Percentiles rank a stretch among this genome's conserved stretches.
phyloP scores from a whole-genome alignment of 2,888 invertebrate genomes.

The Andrena praecox region DNA sequence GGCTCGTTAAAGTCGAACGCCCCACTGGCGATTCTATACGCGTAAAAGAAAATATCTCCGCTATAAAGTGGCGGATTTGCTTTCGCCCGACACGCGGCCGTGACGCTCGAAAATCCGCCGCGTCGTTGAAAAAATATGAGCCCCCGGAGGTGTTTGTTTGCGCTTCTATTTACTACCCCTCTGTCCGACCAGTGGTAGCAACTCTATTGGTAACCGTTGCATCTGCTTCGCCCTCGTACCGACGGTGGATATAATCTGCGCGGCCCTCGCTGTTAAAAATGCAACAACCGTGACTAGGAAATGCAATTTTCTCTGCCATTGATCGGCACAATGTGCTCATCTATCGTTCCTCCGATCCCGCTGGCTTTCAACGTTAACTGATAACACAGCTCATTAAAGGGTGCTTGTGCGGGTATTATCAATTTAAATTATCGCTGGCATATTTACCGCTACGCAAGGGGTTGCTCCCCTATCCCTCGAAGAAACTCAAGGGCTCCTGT shows the following conservation, averaged over 20 bases:
- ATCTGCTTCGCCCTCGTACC: slow-evolving; percentile 24
- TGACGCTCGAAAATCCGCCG: slow-evolving; percentile 10
- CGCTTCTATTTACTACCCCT: slow-evolving; percentile 24
- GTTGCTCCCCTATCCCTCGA: background rate
- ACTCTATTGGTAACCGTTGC: slow-evolving; percentile 23
- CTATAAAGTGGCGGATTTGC: slow-evolving; percentile 22
- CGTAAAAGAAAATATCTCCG: background rate
- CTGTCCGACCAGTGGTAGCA: background rate
- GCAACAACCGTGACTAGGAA: background rate
- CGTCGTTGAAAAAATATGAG: slow-evolving; percentile 26
- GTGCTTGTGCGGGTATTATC: background rate
- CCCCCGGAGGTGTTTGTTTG: slow-evolving; percentile 22
- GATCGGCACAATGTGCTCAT: slow-evolving; percentile 14
- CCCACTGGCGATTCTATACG: background rate
- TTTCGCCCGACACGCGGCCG: background rate
- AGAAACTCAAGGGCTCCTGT: background rate
- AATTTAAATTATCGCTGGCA: slow-evolving; percentile 15
- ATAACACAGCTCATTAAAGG: background rate
- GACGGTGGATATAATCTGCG: slow-evolving; percentile 28
- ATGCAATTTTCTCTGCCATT: slow-evolving; percentile 17
- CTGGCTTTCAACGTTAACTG: background rate
- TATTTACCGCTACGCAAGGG: too few relatives aligned
- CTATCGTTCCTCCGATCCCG: slow-evolving; percentile 4
- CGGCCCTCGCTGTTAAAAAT: background rate
- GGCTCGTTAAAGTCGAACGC: background rate